Conservation (phyloP, 2,888 invertebrate species). For the Pterobdella sp. region DNA sequence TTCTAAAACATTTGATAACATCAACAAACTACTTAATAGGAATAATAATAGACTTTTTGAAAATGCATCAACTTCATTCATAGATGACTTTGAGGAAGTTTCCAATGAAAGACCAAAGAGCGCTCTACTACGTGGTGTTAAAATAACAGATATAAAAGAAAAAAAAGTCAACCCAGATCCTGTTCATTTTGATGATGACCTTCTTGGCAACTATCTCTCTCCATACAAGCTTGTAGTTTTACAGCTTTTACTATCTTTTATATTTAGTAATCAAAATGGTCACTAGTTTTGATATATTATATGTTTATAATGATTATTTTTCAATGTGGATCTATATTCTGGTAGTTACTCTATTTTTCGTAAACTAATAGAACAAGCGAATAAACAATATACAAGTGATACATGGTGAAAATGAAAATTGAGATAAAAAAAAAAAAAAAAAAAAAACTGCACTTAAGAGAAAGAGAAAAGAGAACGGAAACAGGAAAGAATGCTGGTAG, state of each 20-base stretch:
- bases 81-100: no score
- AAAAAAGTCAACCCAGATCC: constrained; percentile 49
- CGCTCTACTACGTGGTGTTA: constrained; percentile 48
- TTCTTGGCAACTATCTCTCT: constrained; percentile 50
- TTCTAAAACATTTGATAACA: neutral
- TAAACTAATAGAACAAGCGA: neutral
- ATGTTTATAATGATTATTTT: no score
- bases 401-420: no score
- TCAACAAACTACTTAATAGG: neutral
- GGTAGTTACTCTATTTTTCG: neutral
- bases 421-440: no score
- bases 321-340: neutral
- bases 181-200: constrained; percentile 45
- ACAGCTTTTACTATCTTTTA: no score
- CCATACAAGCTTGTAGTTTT: constrained; percentile 48
- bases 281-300: no score
- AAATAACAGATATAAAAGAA: constrained; percentile 48
- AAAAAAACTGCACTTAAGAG: no score
- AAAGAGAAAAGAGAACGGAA: no score
- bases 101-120: constrained; percentile 41
- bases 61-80: no score
- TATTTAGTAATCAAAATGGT: no score
- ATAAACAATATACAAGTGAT: neutral
- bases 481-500: no score
- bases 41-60: neutral